Evolutionary conservation across 2,888 invertebrate genomes (phyloP).

Genomic region (Mycalesis mineus): DNA sequence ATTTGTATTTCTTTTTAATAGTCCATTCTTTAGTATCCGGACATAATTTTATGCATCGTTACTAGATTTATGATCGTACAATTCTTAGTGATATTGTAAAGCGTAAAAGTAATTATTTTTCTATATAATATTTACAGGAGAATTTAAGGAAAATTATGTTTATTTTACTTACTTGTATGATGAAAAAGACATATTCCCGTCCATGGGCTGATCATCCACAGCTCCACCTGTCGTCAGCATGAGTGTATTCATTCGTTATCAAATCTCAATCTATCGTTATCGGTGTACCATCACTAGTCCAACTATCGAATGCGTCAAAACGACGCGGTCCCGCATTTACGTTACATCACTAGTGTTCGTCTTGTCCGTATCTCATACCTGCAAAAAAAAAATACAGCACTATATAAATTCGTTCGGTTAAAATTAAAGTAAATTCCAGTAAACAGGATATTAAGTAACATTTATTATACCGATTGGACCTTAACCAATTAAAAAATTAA

Average conservation of each 20-base stretch:
- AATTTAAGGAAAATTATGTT: no score
- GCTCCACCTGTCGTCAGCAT: conserved; percentile 69
- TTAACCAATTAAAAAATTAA: no score
- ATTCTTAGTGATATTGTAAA: neutral
- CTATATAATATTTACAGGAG: no score
- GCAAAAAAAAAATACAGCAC: conserved; percentile 37
- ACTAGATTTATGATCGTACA: neutral
- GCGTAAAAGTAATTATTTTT: no score
- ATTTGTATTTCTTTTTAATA: neutral
- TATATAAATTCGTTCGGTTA: neutral
- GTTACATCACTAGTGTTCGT: conserved; percentile 56
- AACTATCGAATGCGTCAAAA: conserved; percentile 45
- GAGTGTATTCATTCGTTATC: conserved; percentile 68
- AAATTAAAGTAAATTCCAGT: no score
- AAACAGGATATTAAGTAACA: no score
- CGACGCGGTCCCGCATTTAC: conserved; percentile 50
- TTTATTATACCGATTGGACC: no score
- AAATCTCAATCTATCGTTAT: conserved; percentile 33
- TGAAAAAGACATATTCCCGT: conserved; percentile 70
- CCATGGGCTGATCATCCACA: conserved; percentile 67
- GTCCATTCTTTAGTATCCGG: neutral
- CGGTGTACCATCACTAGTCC: conserved; percentile 53
- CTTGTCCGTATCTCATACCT: conserved; percentile 44
- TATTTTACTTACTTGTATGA: conserved; percentile 64
- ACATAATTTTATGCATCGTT: neutral